These are phyloP conservation scores for Meteorus colon DNA, from an alignment of 2,888 invertebrate species.

Conservation along the genomic window DNA sequence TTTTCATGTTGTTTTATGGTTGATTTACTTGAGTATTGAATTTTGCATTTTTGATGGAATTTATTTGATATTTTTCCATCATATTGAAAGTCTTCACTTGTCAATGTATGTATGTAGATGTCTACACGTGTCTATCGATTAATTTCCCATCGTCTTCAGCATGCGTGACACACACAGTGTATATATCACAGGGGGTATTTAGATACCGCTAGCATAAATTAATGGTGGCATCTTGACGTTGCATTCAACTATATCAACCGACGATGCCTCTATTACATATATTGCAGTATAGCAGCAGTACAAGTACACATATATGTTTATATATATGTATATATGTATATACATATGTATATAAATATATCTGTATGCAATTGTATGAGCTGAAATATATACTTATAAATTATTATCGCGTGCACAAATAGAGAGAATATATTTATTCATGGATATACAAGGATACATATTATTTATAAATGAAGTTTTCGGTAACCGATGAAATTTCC, in stretches of 20 bases:
- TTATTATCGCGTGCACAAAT: constrained; percentile 26
- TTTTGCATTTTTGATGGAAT: too few relatives aligned
- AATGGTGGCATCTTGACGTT: constrained; percentile 16
- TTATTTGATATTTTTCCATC: too few relatives aligned
- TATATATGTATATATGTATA: too few relatives aligned
- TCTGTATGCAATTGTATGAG: not conserved
- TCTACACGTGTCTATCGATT: not conserved
- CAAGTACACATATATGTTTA: not conserved
- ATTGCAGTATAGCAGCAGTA: not conserved
- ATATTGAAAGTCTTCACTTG: not conserved
- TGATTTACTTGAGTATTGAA: too few relatives aligned
- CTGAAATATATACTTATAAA: constrained; percentile 25
- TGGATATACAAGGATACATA: not conserved
- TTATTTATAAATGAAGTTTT: constrained; percentile 22
- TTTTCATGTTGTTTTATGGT: too few relatives aligned
- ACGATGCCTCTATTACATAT: constrained; percentile 1
- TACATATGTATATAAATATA: not conserved
- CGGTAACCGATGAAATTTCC: not conserved
- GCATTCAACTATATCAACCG: constrained; percentile 1
- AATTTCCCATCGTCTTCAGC: not conserved
- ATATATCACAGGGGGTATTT: constrained; percentile 1
- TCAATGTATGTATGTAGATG: not conserved
- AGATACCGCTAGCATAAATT: constrained; percentile 1
- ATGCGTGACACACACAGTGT: constrained; percentile 11
- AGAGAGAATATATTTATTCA: not conserved